Evolutionary conservation across 2,797 vertebrate genomes (phyloP), one percentile per base, ranked within the genome.

Genomic region (Chaenodraco wilsoni): DNA sequence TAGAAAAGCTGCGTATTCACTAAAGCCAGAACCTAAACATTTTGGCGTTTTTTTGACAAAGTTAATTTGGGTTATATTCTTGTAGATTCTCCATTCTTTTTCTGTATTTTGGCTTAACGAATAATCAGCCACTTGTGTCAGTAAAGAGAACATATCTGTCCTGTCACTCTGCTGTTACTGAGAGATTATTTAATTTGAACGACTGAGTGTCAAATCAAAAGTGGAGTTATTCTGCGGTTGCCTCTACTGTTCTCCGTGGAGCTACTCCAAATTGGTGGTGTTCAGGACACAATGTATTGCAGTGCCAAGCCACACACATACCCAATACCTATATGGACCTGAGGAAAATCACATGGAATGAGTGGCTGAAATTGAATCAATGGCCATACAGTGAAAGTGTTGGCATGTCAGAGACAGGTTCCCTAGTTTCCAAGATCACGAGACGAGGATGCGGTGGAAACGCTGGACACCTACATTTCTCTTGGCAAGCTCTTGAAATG

Each of bases 201-300:
- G 21, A 55, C 48, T 60, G 5, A 51, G 46, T 68, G 72, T 40
- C 60, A 48, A 63, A 69, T 68, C 52, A 69, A 60, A 69, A 76
- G 33, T 58, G 1, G 40, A 78, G 57, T 79, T 78, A 63, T 51
- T 43, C 56, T 66, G 56, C 1, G 27, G 65, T 79, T 27, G 8
- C 59, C 44, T 64, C 43, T 2, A 3, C 41, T n/a, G 19, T 16
- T 41, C 57, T 70, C 21, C 3, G 31, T 0, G 19, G 49, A 58
- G 46, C 19, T 41, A 10, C 14, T 44, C 27, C 48, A 23, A 10
- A 43, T 19, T 54, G 77, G 75, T 0, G 64, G 50, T 64, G 33
- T 65, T 65, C 31, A 16, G 57, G 21, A 4, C 31, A n/a, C 2
- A 27, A 33, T 5, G 31, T 51, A 15, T 13, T n/a, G 27, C 43